phyloP scores from a whole-genome alignment of 2,797 vertebrate genomes.

The Ctenopoma multispine region DNA sequence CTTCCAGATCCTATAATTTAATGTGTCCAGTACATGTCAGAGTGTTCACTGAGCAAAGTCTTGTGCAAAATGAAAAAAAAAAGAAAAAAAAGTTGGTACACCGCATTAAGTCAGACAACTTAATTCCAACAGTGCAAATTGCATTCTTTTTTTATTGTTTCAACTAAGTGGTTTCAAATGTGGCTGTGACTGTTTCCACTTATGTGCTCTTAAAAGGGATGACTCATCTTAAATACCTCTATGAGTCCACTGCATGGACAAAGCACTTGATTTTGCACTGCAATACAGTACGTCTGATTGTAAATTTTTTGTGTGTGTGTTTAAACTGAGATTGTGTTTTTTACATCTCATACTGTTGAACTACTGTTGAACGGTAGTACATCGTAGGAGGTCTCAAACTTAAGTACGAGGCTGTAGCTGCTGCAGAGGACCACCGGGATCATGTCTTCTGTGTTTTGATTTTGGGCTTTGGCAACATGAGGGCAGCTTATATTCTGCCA shows the following conservation, averaged over 20 bases:
- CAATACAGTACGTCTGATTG: constrained; percentile 7
- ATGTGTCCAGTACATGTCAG: constrained; percentile 70
- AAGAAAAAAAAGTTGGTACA: constrained; percentile 34
- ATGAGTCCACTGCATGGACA: constrained; percentile 57
- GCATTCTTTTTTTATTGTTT: constrained; percentile 88
- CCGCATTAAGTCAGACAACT: constrained; percentile 66
- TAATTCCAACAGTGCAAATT: constrained; percentile 72
- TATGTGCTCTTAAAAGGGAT: constrained; percentile 72
- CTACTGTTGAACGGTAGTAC: too few relatives aligned
- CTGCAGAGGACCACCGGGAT: background rate
- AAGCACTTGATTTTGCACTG: constrained; percentile 34
- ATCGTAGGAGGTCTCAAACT: background rate
- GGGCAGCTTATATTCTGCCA: background rate
- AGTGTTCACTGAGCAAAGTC: constrained; percentile 53
- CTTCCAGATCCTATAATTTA: constrained; percentile 69
- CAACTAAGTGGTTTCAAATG: constrained; percentile 78
- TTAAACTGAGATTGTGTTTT: background rate
- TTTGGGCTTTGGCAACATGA: background rate
- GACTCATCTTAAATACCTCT: constrained; percentile 69
- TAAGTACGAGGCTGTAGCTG: background rate
- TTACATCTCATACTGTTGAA: background rate
- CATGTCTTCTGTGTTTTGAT: background rate
- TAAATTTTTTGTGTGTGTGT: background rate
- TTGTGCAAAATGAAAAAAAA: constrained; percentile 23
- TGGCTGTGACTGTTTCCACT: constrained; percentile 81